phyloP scores from a whole-genome alignment of 2,888 invertebrate genomes.

The Macropis europaea region DNA sequence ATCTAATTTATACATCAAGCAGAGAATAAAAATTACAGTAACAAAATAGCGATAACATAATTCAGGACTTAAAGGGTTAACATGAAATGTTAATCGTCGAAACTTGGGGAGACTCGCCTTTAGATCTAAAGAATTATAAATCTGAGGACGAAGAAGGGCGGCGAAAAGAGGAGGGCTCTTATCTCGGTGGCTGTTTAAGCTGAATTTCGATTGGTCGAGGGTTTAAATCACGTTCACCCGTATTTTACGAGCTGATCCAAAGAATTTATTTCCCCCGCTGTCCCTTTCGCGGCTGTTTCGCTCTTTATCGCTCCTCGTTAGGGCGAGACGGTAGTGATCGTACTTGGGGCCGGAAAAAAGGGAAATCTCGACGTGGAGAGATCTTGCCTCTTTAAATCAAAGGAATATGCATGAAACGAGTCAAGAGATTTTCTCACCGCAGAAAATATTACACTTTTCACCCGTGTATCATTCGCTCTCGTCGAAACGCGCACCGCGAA shows the following conservation, averaged over 20 bases:
- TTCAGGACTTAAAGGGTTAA: too few species aligned
- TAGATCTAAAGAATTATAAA: too few species aligned
- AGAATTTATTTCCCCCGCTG: slow-evolving; percentile 37
- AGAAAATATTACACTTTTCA: too few species aligned
- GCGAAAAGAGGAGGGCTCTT: neutral
- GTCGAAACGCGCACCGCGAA: neutral
- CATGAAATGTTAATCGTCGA: too few species aligned
- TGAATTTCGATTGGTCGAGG: slow-evolving; percentile 23
- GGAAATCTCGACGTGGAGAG: too few species aligned
- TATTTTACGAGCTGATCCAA: slow-evolving; percentile 42
- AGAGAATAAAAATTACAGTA: too few species aligned
- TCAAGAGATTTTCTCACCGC: neutral
- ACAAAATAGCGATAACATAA: too few species aligned
- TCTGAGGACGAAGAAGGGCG: too few species aligned
- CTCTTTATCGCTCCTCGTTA: slow-evolving; percentile 6
- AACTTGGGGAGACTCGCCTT: too few species aligned
- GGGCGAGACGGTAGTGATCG: neutral
- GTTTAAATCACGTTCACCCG: slow-evolving; percentile 35
- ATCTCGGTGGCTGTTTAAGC: slow-evolving; percentile 34
- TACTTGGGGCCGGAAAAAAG: neutral
- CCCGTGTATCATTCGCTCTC: too few species aligned
- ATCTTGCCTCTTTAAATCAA: neutral
- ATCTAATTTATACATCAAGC: too few species aligned
- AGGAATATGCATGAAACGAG: neutral
- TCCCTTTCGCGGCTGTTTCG: neutral